Evolutionary conservation across 64 coral and sea anemone genomes (phyloP).

Genomic region (Actinia tenebrosa): DNA sequence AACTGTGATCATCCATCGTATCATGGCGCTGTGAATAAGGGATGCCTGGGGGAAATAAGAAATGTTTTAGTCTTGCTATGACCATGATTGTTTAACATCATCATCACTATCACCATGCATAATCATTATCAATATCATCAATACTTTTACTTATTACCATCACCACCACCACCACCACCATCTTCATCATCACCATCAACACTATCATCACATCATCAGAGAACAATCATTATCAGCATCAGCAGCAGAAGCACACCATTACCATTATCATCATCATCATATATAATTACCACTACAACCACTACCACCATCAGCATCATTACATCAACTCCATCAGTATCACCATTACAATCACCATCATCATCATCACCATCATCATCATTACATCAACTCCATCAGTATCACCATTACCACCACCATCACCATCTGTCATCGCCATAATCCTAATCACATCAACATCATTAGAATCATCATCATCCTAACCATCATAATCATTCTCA

Average conservation of each 20-base stretch:
- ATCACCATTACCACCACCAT: neutral
- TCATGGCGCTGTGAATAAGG: constrained; percentile 80
- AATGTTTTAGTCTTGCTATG: neutral
- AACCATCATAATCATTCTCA: neutral
- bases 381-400: neutral
- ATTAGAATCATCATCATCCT: neutral
- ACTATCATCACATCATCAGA: neutral
- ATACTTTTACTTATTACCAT: neutral
- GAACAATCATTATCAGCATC: neutral
- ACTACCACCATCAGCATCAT: neutral
- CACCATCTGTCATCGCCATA: neutral
- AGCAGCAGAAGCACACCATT: neutral
- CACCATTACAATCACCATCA: neutral
- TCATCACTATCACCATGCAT: neutral
- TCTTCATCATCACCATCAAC: neutral
- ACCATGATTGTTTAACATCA: neutral
- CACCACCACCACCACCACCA: no score
- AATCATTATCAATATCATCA: neutral
- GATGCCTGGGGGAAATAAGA: constrained; percentile 38
- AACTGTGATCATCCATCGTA: constrained; percentile 95
- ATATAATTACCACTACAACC: neutral
- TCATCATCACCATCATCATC: neutral
- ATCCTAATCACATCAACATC: neutral
- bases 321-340: no score
- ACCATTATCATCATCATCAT: neutral